Conservation (phyloP, 30 jellyfish, hydroid and myxozoan genomes). For the Cassiopea xamachana region DNA sequence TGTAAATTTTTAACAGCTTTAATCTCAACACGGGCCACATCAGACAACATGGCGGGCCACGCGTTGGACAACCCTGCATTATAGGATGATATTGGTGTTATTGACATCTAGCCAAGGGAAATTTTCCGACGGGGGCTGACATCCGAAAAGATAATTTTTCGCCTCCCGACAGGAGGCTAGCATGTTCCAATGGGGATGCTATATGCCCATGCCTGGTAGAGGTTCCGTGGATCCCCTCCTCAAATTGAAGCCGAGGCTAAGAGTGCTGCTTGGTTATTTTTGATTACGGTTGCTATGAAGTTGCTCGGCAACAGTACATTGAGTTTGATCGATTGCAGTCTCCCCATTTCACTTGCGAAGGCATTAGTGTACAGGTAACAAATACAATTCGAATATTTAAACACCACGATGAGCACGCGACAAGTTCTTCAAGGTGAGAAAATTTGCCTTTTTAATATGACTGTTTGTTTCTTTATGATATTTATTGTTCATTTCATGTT, state of each 20-base stretch:
- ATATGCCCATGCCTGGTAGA: background rate
- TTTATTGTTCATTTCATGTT: constrained; percentile 1
- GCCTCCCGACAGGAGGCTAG: too few relatives aligned
- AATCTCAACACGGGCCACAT: too few relatives aligned
- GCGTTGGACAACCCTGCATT: too few relatives aligned
- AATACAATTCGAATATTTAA: background rate
- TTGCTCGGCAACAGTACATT: constrained; percentile 58
- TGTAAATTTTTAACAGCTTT: too few relatives aligned
- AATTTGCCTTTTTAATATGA: background rate
- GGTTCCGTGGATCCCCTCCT: background rate
- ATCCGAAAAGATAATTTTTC: too few relatives aligned
- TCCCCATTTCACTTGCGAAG: background rate
- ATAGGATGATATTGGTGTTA: too few relatives aligned
- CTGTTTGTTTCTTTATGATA: background rate
- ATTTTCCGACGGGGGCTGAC: too few relatives aligned
- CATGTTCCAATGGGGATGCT: too few relatives aligned
- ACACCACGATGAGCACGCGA: constrained; percentile 66
- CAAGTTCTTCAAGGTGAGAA: constrained; percentile 78
- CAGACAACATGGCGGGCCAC: too few relatives aligned
- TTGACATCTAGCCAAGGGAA: too few relatives aligned
- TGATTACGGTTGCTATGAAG: constrained; percentile 59
- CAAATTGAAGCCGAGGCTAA: background rate
- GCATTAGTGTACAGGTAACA: background rate
- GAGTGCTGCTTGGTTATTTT: background rate
- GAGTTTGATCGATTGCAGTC: constrained; percentile 28